These are phyloP conservation scores for Ataeniobius toweri DNA, from an alignment of 2,797 vertebrate genomes.

Conservation along the genomic window DNA sequence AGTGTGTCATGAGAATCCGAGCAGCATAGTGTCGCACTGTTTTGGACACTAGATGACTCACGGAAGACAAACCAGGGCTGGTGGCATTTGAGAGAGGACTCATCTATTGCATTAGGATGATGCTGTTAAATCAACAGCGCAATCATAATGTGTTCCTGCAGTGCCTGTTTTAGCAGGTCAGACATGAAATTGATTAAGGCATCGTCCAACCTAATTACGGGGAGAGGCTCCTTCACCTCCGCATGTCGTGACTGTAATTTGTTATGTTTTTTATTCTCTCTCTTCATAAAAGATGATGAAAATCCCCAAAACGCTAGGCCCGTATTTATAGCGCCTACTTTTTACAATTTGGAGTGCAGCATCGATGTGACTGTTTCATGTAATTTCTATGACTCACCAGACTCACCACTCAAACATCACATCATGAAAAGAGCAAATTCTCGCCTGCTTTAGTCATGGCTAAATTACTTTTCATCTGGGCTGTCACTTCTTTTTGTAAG, in stretches of 20 bases:
- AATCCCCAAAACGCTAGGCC: slow-evolving; percentile 43
- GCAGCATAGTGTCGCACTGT: slow-evolving; percentile 65
- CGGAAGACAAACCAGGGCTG: slow-evolving; percentile 53
- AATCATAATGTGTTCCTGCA: slow-evolving; percentile 45
- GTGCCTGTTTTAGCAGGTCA: slow-evolving; percentile 58
- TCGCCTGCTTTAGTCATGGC: slow-evolving; percentile 57
- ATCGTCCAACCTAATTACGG: slow-evolving; percentile 52
- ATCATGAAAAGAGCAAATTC: slow-evolving; percentile 57
- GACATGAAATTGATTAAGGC: slow-evolving; percentile 58
- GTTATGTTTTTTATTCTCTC: slow-evolving; percentile 24
- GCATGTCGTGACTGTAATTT: slow-evolving; percentile 47
- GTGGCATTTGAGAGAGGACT: slow-evolving; percentile 64
- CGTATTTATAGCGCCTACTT: slow-evolving; percentile 50
- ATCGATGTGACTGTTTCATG: slow-evolving; percentile 59
- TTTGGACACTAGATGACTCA: slow-evolving; percentile 71
- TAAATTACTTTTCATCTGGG: slow-evolving; percentile 54
- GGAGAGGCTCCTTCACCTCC: slow-evolving; percentile 33
- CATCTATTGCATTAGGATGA: slow-evolving; percentile 45
- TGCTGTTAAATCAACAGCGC: slow-evolving; percentile 50
- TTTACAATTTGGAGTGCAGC: slow-evolving; percentile 50
- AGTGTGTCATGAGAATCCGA: slow-evolving; percentile 55
- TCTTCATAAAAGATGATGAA: slow-evolving; percentile 27
- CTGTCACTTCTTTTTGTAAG: slow-evolving; percentile 25
- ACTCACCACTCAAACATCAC: slow-evolving; percentile 66
- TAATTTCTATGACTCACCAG: slow-evolving; percentile 72